These are phyloP conservation scores for Nomada goodeniana DNA, from an alignment of 2,888 invertebrate genomes.

Conservation along the genomic window DNA sequence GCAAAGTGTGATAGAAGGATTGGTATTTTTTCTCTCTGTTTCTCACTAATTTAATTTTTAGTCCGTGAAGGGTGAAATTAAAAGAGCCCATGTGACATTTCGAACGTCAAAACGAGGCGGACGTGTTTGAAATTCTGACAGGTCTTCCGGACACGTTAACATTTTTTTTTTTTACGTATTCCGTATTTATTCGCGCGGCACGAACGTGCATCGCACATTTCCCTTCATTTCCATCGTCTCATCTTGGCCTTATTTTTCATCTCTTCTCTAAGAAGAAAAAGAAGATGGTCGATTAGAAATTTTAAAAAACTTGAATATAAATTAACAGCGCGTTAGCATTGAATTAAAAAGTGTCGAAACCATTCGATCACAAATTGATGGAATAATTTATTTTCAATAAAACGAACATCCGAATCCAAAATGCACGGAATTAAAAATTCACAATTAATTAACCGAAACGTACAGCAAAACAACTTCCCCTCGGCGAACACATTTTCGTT, in stretches of 20 bases:
- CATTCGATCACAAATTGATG: too few relatives aligned
- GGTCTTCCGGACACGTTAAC: not conserved
- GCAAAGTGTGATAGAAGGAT: not conserved
- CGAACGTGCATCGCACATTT: not conserved
- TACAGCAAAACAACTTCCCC: not conserved
- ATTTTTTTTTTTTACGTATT: not conserved
- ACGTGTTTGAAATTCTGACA: slow-evolving; percentile 29
- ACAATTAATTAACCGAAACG: not conserved
- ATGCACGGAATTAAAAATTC: too few relatives aligned
- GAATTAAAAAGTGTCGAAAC: too few relatives aligned
- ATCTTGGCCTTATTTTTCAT: not conserved
- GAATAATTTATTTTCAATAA: too few relatives aligned
- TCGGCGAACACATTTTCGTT: not conserved
- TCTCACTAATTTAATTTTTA: not conserved
- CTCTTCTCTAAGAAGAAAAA: too few relatives aligned
- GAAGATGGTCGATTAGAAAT: too few relatives aligned
- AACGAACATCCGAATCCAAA: too few relatives aligned
- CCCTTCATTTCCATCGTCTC: not conserved
- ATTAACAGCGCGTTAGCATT: too few relatives aligned
- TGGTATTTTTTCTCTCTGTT: not conserved
- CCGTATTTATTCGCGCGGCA: slow-evolving; percentile 1
- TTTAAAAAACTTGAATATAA: too few relatives aligned
- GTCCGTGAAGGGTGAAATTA: not conserved
- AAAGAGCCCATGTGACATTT: not conserved
- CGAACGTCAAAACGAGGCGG: not conserved